These are phyloP conservation scores for Tetragonisca angustula DNA, from an alignment of 2,888 invertebrate genomes.

Conservation along the genomic window DNA sequence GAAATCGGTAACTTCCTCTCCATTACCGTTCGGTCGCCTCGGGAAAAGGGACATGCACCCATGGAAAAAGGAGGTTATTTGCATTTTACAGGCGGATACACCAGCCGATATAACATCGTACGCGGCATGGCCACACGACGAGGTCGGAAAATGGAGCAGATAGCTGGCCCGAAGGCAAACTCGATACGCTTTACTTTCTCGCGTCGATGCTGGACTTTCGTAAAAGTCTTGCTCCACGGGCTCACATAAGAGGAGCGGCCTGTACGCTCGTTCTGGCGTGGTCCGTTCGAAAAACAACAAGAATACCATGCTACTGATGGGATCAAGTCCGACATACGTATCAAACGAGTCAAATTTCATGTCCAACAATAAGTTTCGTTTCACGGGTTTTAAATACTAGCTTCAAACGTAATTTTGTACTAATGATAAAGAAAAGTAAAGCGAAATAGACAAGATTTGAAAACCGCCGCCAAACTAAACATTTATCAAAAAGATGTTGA, in stretches of 20 bases:
- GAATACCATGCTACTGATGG: slow-evolving; percentile 16
- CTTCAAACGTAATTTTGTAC: no score
- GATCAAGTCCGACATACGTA: no score
- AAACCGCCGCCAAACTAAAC: no score
- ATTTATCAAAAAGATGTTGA: no score
- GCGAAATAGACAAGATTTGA: no score
- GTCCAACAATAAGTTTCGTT: no score
- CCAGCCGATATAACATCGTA: slow-evolving; percentile 25
- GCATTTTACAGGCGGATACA: slow-evolving; percentile 31
- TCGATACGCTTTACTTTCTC: slow-evolving; percentile 74
- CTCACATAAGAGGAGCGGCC: slow-evolving; percentile 66
- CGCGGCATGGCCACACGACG: slow-evolving; percentile 2
- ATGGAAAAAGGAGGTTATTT: slow-evolving; percentile 35
- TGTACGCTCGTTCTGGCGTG: slow-evolving; percentile 31
- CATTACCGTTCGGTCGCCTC: background rate
- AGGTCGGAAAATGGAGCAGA: slow-evolving; percentile 72
- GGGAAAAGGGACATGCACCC: no score
- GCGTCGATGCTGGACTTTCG: slow-evolving; percentile 67
- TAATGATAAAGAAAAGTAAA: no score
- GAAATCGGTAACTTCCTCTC: slow-evolving; percentile 38
- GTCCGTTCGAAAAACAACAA: slow-evolving; percentile 38
- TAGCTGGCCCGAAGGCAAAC: slow-evolving; percentile 62
- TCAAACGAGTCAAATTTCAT: no score
- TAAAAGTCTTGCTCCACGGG: slow-evolving; percentile 72
- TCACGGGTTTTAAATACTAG: no score